Evolutionary conservation across 1,140 invertebrate genomes (phyloP), one percentile per base, ranked within the genome.

Genomic region (Chymomyza costata): DNA sequence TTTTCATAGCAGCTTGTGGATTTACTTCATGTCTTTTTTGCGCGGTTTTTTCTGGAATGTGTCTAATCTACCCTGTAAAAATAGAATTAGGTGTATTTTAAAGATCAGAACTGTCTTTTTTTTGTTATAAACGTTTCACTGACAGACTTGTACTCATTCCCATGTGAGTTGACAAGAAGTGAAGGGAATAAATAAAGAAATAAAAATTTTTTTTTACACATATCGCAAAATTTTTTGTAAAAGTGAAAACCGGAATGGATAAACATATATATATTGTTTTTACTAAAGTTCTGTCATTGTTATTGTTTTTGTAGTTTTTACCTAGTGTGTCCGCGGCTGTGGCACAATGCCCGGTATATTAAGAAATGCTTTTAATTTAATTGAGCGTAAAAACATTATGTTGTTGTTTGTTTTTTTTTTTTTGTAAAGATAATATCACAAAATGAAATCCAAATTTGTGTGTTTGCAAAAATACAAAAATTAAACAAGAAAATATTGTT

Each of bases 261-360:
- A 5, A 28, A 28, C 25, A 28, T 6, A 28, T 6, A 28, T 28
- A 28, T 28, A 6, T 28, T 28, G 25, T 28, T 28, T 10, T 6
- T 5, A 28, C 25, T 6, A 28, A 5, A 28, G 25, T 28, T 6
- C 25, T 56, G 19, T 28, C 46, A 31, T 52, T 21, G 40, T 50
- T 58, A 15, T 19, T 43, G 34, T 40, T 28, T 32, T 17, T 63
- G 32, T 28, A 52, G 55, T 80, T 34, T 54, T 84, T 84, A 84
- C 82, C 82, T 84, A 84, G 74, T 84, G 82, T 39, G 63, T 74
- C 82, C 82, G 82, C 45, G 82, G 74, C 45, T 67, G 70, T 37
- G 76, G 76, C 69, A 78, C 71, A 65, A 84, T 82, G 76, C 82
- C 82, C 52, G 82, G 82, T 63, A 84, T 84, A 70, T 84, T 84